Evolutionary conservation across 2,113 vertebrate genomes (phyloP).

Genomic region (Thinocorus orbignyianus): DNA sequence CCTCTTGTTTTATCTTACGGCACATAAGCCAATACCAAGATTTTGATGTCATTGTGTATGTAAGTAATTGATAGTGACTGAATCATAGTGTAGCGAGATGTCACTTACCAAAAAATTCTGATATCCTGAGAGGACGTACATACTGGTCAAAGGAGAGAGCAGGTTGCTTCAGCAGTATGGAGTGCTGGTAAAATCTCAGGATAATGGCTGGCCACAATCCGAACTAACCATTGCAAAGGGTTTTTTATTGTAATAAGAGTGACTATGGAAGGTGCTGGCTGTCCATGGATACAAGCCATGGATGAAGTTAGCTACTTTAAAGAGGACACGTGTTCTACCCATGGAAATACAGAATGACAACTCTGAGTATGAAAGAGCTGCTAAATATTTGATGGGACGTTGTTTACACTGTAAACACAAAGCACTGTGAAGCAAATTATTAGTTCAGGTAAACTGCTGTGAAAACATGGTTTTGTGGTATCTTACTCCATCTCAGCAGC

Average conservation of each 20-base stretch:
- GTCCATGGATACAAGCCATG: not conserved
- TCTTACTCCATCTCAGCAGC: not conserved
- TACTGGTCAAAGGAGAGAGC: not conserved
- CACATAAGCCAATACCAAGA: not conserved
- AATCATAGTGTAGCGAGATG: not conserved
- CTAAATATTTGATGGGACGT: accelerated
- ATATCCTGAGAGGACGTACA: not conserved
- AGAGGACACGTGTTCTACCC: not conserved
- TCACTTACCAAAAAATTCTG: not conserved
- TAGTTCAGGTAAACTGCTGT: not conserved
- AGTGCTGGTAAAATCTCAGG: not conserved
- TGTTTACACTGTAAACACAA: not conserved
- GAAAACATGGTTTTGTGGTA: not conserved
- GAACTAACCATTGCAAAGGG: not conserved
- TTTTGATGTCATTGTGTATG: not conserved
- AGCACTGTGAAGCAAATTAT: not conserved
- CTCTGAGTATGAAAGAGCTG: not conserved
- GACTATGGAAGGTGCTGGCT: not conserved
- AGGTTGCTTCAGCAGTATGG: not conserved
- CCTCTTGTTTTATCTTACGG: not conserved
- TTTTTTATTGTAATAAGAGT: not conserved
- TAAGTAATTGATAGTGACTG: not conserved
- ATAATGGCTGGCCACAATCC: not conserved
- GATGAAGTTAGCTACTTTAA: not conserved
- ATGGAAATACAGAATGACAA: not conserved